A percentile compares a stretch with the other conserved stretches of the same genome.
Evolutionary conservation across 2,797 vertebrate genomes (phyloP).

Genomic region (Orientallactaga sibirica): DNA sequence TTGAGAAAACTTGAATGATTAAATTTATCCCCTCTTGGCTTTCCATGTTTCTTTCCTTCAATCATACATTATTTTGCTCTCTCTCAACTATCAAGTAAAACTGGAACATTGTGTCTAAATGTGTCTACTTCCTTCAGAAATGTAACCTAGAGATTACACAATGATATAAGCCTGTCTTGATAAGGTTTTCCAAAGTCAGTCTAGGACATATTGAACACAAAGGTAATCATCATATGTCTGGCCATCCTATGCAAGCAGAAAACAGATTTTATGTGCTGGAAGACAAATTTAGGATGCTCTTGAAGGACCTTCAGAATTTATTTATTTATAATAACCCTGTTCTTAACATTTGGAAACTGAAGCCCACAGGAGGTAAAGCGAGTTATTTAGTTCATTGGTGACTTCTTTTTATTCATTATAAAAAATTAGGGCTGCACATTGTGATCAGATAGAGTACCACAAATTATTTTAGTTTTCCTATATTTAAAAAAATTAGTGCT

Average conservation of each 20-base stretch:
- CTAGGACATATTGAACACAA: not conserved
- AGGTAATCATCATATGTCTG: not conserved
- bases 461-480: no score
- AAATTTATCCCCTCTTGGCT: not conserved
- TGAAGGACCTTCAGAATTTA: not conserved
- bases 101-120: not conserved
- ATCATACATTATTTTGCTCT: slow-evolving; percentile 41
- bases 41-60: not conserved
- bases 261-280: slow-evolving; percentile 42
- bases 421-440: not conserved
- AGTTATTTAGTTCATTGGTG: not conserved
- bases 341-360: slow-evolving; percentile 19
- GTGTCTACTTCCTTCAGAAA: slow-evolving; percentile 20
- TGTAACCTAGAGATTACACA: not conserved
- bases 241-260: not conserved
- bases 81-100: slow-evolving; percentile 32
- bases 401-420: not conserved
- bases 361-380: not conserved
- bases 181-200: not conserved
- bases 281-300: slow-evolving; percentile 3
- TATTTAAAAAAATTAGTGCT: not conserved
- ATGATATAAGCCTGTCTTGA: not conserved
- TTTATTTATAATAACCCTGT: not conserved
- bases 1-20: slow-evolving; percentile 60
- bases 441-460: no score